Conservation (phyloP, 2,113 vertebrate species). For the Columba livia region DNA sequence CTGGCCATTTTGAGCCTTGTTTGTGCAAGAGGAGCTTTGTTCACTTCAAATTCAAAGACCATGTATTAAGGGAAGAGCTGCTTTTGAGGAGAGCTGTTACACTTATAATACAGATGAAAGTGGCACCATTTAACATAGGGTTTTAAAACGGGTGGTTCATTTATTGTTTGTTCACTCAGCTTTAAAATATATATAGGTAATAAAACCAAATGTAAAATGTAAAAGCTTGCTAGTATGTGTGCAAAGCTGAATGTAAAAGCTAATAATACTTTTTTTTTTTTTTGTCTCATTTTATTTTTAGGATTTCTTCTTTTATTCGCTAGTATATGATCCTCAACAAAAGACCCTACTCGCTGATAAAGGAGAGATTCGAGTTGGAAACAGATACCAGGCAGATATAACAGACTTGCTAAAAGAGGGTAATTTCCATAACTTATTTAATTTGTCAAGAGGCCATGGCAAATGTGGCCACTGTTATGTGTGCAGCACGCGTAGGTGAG, state of each 20-base stretch:
- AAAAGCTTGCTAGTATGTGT: not conserved
- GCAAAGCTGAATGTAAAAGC: not conserved
- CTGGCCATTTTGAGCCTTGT: not conserved
- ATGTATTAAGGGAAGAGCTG: not conserved
- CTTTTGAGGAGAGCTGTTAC: not conserved
- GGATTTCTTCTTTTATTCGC: slow-evolving; percentile 98
- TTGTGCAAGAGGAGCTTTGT: not conserved
- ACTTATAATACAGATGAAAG: not conserved
- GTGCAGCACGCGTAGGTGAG: not conserved
- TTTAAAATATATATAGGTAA: not conserved
- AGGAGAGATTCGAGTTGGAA: slow-evolving; percentile 96
- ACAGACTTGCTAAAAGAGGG: slow-evolving; percentile 93
- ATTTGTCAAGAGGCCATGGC: not conserved
- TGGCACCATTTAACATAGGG: not conserved
- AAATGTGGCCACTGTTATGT: not conserved
- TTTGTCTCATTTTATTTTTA: slow-evolving; percentile 66
- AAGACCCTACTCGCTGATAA: slow-evolving; percentile 98
- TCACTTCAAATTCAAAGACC: not conserved
- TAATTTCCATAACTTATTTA: slow-evolving; percentile 52
- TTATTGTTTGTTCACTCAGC: not conserved
- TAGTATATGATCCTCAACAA: slow-evolving; percentile 97
- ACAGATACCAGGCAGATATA: slow-evolving; percentile 97
- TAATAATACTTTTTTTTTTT: slow-evolving; percentile 1
- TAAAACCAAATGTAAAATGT: not conserved
- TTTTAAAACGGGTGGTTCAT: not conserved